These are phyloP conservation scores for Leptodactylus fallax DNA, from an alignment of 2,797 vertebrate species.

Conservation along the genomic window DNA sequence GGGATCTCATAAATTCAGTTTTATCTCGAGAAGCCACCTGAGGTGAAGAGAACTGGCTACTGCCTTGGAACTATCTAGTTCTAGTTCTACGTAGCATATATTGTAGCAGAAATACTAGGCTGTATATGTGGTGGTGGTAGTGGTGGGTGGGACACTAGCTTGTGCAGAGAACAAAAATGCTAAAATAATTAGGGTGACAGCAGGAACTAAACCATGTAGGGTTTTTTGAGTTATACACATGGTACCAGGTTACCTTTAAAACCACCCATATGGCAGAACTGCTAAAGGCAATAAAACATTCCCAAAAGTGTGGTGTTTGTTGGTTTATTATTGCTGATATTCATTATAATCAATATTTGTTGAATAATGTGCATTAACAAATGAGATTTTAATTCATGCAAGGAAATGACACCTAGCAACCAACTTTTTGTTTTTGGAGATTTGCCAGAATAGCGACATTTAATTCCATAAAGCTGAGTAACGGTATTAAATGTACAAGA, in stretches of 20 bases:
- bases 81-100: too few relatives aligned
- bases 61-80: too few relatives aligned
- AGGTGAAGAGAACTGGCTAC: too few relatives aligned
- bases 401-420: conserved; percentile 21
- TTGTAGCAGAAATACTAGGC: too few relatives aligned
- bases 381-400: neutral
- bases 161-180: too few relatives aligned
- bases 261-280: neutral
- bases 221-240: too few relatives aligned
- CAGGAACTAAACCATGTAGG: too few relatives aligned
- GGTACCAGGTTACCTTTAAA: neutral
- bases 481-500: neutral
- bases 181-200: too few relatives aligned
- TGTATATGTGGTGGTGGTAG: too few relatives aligned
- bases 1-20: too few relatives aligned
- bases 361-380: neutral
- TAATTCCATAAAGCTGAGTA: conserved; percentile 2
- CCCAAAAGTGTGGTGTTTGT: neutral
- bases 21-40: too few relatives aligned
- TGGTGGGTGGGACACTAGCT: too few relatives aligned
- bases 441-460: conserved; percentile 10
- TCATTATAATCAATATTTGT: neutral
- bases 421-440: conserved; percentile 3
- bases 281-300: neutral
- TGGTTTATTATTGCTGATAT: neutral